Base-by-base conservation (phyloP, 2,888 invertebrate genomes). In the Laspeyria flexula region DNA sequence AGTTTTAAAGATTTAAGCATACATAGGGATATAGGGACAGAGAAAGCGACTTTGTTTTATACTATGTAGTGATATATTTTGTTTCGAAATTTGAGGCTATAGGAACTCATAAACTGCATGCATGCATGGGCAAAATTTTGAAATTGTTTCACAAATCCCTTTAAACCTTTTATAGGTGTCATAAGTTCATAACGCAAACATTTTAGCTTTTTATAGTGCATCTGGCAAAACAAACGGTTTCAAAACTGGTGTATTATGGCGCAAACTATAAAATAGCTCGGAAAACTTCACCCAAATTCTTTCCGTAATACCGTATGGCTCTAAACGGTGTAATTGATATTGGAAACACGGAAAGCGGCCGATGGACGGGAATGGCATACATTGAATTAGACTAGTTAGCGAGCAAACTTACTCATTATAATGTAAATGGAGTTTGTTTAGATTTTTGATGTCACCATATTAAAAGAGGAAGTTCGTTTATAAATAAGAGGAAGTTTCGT, bases 261-360 rank as follows among this genome's bases (percentile, higher is more conserved):
- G 65, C 56, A 72, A 72, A 60, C 55, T 59, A 56, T 52, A 75
- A 71, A 79, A 77, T 75, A 60, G 57, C 63, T 59, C 60, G 60
- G 59, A 68, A 61, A 66, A 70, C 67, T 68, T 81, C 75, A 78
- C 81, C 82, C 69, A 84, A 75, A 85, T 83, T 75, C 76, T 65
- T 69, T 68, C 55, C 60, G 43, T 42, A 44, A 47, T 67, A 62
- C 54, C 73, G 72, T 61, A 50, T 52, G 53, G 60, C 60, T 75
- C 86, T 86, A 88, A 88, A 81, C 69, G 77, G 64, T 77, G 76
- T 88, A 88, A 88, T 86, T 86, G 86, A 73, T 83, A 78, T 66
- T 56, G 78, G 72, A 83, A 84, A 88, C 82, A 85, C 51, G 64
- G 60, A 62, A 64, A 60, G 49, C 48, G 60, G 62, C 57, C 63